Percentiles rank a stretch among this genome's conserved stretches.
These are phyloP conservation scores for Ectropis grisescens DNA, from an alignment of 1,140 invertebrate species.

Conservation along the genomic window DNA sequence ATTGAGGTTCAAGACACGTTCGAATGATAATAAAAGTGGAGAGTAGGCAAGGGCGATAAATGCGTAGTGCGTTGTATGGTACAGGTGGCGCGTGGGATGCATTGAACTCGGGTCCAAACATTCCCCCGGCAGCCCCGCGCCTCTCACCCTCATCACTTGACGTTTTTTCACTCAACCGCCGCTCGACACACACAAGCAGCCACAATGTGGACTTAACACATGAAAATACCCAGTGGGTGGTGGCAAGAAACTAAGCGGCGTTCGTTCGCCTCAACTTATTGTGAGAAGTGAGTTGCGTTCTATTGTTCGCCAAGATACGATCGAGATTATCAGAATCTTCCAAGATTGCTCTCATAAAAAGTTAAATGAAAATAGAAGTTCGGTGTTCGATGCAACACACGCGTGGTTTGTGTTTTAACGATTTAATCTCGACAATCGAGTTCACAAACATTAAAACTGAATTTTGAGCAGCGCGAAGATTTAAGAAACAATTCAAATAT, in stretches of 20 bases:
- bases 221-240: constrained; percentile 22
- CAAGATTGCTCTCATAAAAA: no score
- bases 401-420: no score
- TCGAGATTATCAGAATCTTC: constrained; percentile 8
- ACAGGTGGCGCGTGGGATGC: constrained; percentile 43
- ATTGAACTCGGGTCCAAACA: constrained; percentile 44
- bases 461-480: no score
- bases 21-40: no score
- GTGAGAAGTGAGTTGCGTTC: constrained; percentile 15
- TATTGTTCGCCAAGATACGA: constrained; percentile 3
- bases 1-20: no score
- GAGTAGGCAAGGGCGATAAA: no score
- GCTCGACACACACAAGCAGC: constrained; percentile 15
- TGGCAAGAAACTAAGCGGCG: constrained; percentile 32
- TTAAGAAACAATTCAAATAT: no score
- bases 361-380: no score
- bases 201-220: constrained; percentile 19
- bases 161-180: constrained; percentile 25
- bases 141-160: constrained; percentile 22
- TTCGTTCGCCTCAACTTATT: constrained; percentile 30
- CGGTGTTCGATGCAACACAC: no score
- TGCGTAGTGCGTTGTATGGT: no score
- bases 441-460: no score
- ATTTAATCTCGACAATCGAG: no score
- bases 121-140: constrained; percentile 16